Percentiles rank a stretch among this genome's conserved stretches.
Conservation (phyloP, 2,113 vertebrate species). For the Galeopterus variegatus region DNA sequence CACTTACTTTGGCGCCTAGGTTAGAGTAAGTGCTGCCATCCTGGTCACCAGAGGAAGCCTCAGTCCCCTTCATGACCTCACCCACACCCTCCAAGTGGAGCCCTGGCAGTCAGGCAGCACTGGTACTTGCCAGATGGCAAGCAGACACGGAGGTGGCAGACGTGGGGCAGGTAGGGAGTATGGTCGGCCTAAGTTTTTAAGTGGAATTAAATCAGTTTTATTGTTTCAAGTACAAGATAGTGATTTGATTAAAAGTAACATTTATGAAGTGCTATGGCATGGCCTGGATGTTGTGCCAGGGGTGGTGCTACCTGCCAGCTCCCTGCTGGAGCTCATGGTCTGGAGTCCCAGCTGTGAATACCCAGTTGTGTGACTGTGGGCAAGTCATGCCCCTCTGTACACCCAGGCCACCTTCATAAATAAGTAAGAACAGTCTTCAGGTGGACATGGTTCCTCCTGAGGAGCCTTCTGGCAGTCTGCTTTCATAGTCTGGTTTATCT, state of each 20-base stretch:
- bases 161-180: fast-evolving
- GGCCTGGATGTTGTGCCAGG: neutral
- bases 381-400: neutral
- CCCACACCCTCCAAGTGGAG: neutral
- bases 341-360: neutral
- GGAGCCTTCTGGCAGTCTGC: neutral
- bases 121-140: neutral
- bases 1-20: neutral
- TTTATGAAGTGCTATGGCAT: neutral
- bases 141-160: neutral
- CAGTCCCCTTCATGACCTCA: neutral
- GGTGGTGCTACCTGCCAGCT: neutral
- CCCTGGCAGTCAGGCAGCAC: neutral
- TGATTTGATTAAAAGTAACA: neutral
- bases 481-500: neutral
- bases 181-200: neutral
- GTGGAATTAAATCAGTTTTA: neutral
- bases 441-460: too few relatives aligned
- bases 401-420: neutral
- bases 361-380: neutral
- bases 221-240: neutral
- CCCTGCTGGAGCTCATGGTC: neutral
- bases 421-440: neutral
- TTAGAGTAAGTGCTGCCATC: too few relatives aligned
- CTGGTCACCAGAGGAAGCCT: neutral